A percentile compares a stretch with the other conserved stretches of the same genome.
Evolutionary conservation across 2,797 vertebrate species (phyloP).

Genomic region (Oreonectes daqikongensis): DNA sequence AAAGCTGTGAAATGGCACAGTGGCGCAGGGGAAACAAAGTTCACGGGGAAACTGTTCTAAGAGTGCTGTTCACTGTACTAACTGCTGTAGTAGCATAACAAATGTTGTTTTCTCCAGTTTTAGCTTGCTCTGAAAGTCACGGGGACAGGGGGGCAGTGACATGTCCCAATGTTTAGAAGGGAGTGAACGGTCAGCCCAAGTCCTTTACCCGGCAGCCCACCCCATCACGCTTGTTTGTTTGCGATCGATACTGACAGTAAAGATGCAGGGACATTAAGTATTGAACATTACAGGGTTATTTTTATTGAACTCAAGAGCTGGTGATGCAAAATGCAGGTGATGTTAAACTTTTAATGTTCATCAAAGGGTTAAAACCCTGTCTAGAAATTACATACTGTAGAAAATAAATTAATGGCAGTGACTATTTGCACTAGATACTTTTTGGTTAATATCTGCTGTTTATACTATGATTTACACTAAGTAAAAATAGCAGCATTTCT

Average conservation of each 20-base stretch:
- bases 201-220: background rate
- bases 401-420: too few species aligned
- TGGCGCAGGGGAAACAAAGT: conserved; percentile 19
- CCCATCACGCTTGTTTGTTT: background rate
- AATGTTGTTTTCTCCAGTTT: background rate
- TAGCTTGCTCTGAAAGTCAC: background rate
- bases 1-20: conserved; percentile 40
- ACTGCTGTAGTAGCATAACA: background rate
- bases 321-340: too few species aligned
- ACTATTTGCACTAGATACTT: too few species aligned
- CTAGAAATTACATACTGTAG: too few species aligned
- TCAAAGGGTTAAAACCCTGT: too few species aligned
- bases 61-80: conserved; percentile 2
- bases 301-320: too few species aligned
- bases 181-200: background rate
- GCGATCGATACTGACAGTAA: background rate
- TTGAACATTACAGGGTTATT: background rate
- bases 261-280: background rate
- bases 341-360: too few species aligned
- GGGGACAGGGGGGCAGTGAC: background rate
- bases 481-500: too few species aligned
- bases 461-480: too few species aligned
- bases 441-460: too few species aligned
- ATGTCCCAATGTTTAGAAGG: background rate
- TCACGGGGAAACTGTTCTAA: background rate